Evolutionary conservation across 2,113 vertebrate species (phyloP).

Genomic region (Myrmecophaga tridactyla): DNA sequence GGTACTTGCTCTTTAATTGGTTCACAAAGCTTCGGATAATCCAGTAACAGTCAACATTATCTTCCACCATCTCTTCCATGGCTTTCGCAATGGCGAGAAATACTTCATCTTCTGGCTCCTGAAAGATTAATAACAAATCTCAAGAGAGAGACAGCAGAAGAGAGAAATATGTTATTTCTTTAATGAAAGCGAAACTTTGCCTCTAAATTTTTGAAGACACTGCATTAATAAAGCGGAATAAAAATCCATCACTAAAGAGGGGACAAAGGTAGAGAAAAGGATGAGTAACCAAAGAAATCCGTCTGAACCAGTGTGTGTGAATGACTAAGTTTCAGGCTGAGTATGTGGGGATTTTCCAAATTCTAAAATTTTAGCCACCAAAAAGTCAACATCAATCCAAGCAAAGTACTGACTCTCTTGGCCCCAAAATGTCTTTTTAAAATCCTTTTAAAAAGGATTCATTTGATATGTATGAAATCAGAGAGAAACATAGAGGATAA

Average conservation of each 20-base stretch:
- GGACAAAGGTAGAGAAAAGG: rapidly evolving
- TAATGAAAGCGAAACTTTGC: neutral
- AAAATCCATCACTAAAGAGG: neutral
- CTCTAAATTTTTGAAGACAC: neutral
- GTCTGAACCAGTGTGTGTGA: neutral
- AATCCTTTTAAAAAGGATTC: neutral
- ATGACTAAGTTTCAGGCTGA: neutral
- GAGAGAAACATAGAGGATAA: too few relatives aligned
- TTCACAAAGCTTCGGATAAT: constrained; percentile 93
- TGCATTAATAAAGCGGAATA: neutral
- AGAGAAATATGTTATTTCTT: neutral
- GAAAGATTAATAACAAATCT: constrained; percentile 59
- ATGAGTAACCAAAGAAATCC: neutral
- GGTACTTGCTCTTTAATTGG: constrained; percentile 93
- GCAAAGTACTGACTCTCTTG: neutral
- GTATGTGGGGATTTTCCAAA: neutral
- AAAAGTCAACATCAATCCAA: neutral
- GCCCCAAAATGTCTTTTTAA: neutral
- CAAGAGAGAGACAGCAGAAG: neutral
- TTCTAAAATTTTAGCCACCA: neutral
- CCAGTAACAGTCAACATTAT: constrained; percentile 95
- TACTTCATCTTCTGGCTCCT: constrained; percentile 92
- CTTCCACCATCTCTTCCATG: constrained; percentile 96
- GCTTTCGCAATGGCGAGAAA: constrained; percentile 93
- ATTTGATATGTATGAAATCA: rapidly evolving